Conservation (phyloP, 1,140 invertebrate species). For the Sitodiplosis mosellana region DNA sequence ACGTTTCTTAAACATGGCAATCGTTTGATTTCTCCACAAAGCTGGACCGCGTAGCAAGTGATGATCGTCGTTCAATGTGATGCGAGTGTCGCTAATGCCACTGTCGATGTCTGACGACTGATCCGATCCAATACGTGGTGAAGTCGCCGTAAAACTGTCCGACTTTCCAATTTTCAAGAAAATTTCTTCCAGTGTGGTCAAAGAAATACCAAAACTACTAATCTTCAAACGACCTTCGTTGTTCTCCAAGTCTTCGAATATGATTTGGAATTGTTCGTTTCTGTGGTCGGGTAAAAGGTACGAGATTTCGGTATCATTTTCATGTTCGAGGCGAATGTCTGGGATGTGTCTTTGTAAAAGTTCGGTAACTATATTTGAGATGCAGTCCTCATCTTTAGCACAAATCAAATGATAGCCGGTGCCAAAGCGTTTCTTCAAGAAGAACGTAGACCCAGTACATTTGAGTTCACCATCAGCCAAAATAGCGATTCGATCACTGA, state of each 20-base stretch:
- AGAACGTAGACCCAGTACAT: constrained; percentile 71
- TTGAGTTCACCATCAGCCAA: constrained; percentile 60
- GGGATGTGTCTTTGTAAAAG: neutral
- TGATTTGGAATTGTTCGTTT: constrained; percentile 32
- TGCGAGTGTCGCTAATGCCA: neutral
- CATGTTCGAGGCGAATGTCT: neutral
- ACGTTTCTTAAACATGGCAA: neutral
- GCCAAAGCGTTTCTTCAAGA: constrained; percentile 65
- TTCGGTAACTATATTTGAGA: neutral
- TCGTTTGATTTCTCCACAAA: neutral
- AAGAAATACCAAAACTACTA: constrained; percentile 72
- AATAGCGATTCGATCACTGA: constrained; percentile 80
- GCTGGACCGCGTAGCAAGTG: neutral
- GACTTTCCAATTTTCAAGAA: constrained; percentile 21
- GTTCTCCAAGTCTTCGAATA: constrained; percentile 33
- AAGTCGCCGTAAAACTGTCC: neutral
- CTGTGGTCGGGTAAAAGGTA: constrained; percentile 28
- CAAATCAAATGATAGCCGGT: constrained; percentile 7
- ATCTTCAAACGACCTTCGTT: constrained; percentile 36
- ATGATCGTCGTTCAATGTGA: neutral
- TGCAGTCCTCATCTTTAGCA: neutral
- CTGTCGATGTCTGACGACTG: neutral
- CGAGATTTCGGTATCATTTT: neutral
- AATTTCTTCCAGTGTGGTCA: constrained; percentile 84
- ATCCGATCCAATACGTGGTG: neutral